Percentiles rank a stretch among this genome's conserved stretches.
Conservation (phyloP, 2,888 invertebrate species). For the Caenorhabditis doughertyi region DNA sequence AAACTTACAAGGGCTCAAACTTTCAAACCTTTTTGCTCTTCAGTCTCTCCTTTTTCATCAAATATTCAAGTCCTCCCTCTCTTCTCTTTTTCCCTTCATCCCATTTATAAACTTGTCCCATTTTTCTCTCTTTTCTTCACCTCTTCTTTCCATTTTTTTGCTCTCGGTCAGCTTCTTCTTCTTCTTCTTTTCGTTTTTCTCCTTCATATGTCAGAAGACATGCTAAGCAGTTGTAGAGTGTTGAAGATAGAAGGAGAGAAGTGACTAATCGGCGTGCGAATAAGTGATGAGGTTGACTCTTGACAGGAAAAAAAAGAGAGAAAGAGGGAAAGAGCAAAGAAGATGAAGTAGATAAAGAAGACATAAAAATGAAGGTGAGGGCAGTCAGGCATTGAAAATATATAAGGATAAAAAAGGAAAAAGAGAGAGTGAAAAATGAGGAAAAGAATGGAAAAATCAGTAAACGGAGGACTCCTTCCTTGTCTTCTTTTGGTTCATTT, state of each 20-base stretch:
- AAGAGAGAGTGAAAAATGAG: background rate
- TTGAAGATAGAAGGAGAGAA: constrained; percentile 19
- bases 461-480: constrained; percentile 2
- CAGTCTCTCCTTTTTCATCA: constrained; percentile 12
- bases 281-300: constrained; percentile 47
- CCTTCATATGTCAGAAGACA: constrained; percentile 38
- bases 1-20: background rate
- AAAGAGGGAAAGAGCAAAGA: constrained; percentile 16
- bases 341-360: no score
- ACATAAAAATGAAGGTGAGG: constrained; percentile 25
- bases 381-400: constrained; percentile 43
- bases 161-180: background rate
- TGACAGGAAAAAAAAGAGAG: background rate
- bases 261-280: constrained; percentile 59
- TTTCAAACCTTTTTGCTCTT: background rate
- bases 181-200: constrained; percentile 1
- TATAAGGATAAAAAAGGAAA: constrained; percentile 1
- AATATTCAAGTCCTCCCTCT: constrained; percentile 30
- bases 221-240: constrained; percentile 20
- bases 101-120: constrained; percentile 26
- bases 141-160: constrained; percentile 3
- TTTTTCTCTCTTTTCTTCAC: constrained; percentile 4
- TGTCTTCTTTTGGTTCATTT: background rate
- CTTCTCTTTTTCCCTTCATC: background rate
- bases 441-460: constrained; percentile 7